Evolutionary conservation across 2,797 vertebrate genomes (phyloP).

Genomic region (Netta rufina): DNA sequence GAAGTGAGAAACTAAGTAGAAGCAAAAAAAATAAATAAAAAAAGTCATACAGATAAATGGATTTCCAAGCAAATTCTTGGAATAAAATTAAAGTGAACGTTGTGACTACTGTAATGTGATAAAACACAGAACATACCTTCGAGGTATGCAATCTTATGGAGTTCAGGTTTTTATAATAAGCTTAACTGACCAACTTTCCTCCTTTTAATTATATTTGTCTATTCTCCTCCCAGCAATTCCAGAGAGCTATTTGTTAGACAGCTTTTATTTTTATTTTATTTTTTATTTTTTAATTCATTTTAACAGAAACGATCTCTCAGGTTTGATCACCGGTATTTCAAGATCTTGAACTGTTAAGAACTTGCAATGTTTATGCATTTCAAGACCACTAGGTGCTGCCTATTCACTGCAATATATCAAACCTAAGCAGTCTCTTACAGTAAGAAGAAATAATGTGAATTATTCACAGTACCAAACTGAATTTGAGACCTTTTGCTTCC

Average conservation of each 20-base stretch:
- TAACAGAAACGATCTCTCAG: neutral
- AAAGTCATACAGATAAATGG: neutral
- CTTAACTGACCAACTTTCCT: neutral
- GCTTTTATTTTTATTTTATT: neutral
- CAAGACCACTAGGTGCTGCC: constrained; percentile 57
- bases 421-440: neutral
- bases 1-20: neutral
- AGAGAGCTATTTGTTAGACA: neutral
- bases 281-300: neutral
- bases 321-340: neutral
- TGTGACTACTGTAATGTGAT: neutral
- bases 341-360: neutral
- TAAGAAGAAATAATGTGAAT: neutral
- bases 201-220: neutral
- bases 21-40: neutral
- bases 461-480: neutral
- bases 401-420: neutral
- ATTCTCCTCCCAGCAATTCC: neutral
- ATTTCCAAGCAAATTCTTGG: neutral
- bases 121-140: neutral
- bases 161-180: neutral
- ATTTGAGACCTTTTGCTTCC: neutral
- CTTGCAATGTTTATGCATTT: neutral
- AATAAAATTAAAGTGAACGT: neutral
- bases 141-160: neutral